Evolutionary conservation across 2,888 invertebrate genomes (phyloP), one percentile per base, ranked within the genome.

Genomic region (Sturmia bella): DNA sequence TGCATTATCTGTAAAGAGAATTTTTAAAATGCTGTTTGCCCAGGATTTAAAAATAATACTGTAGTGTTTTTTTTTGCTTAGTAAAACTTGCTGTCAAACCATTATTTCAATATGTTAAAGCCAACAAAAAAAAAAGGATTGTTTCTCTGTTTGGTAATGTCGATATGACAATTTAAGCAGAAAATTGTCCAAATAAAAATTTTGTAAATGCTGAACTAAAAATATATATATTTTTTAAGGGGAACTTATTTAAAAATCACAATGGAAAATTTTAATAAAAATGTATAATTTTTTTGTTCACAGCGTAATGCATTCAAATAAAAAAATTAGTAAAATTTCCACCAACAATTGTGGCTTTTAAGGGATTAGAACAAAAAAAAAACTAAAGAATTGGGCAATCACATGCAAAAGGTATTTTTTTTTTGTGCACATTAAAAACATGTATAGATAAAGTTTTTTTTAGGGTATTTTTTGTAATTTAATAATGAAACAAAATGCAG

Each of bases 151-250:
- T 50, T 52, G 48, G 13, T 50, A 41, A n/a, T n/a, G 50, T 68
- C 41, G 45, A 50, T 66, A 50, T 1, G 9, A 68, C 75, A 68
- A 68, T 68, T 68, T 50, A 66, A 66, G 24, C 66, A 75, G 56
- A 68, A 75, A 75, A 75, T 75, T 68, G 75, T 7, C 19, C 39
- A 37, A 74, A 74, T 64, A 54, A 73, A 66, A 59, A 63, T 45
- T 73, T 41, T 52, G 52, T 43, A 61, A 54, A 43, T 52, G 9
- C 39, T 39, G 15, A 2, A 13, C 27, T 5, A 9, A 50, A 37
- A 57, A 37, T 15, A 17, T 5, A 11, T 32, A 9, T 7, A 9
- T 7, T 32, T 32, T 32, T 68, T 19, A 54, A 54, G 54, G 27
- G 27, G 43, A 56, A n/a, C n/a, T n/a, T n/a, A n/a, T n/a, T 56